phyloP scores from a whole-genome alignment of 2,888 invertebrate species.

The Clanis bilineata region DNA sequence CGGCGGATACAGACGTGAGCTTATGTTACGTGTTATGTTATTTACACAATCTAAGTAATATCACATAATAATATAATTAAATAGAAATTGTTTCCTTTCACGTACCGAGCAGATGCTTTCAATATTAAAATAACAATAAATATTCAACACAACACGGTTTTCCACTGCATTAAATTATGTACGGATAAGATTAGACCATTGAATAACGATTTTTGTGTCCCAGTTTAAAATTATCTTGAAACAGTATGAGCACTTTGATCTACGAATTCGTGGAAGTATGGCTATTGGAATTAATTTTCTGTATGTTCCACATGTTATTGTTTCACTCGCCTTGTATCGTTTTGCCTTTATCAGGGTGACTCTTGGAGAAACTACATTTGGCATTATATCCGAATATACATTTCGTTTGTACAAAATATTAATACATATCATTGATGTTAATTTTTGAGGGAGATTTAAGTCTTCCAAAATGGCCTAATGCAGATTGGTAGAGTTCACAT shows the following conservation, averaged over 20 bases:
- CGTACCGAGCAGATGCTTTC: not conserved
- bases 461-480: too few species aligned
- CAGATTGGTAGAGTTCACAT: too few species aligned
- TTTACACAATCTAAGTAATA: not conserved
- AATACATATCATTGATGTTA: too few species aligned
- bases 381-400: too few species aligned
- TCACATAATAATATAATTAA: not conserved
- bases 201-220: constrained; percentile 4
- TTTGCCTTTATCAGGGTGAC: too few species aligned
- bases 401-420: too few species aligned
- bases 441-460: too few species aligned
- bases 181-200: constrained; percentile 5
- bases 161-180: constrained; percentile 5
- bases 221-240: not conserved
- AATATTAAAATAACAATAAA: constrained; percentile 8
- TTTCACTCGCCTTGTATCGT: too few species aligned
- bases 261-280: not conserved
- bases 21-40: too few species aligned
- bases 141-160: not conserved
- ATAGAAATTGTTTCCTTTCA: not conserved
- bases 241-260: not conserved
- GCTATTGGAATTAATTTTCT: not conserved
- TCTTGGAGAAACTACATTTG: too few species aligned
- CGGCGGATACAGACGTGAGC: too few species aligned
- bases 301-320: too few species aligned